Percentiles rank a stretch among this genome's conserved stretches.
Evolutionary conservation across 2,797 vertebrate species (phyloP).

Genomic region (Cephalopachus bancanus): DNA sequence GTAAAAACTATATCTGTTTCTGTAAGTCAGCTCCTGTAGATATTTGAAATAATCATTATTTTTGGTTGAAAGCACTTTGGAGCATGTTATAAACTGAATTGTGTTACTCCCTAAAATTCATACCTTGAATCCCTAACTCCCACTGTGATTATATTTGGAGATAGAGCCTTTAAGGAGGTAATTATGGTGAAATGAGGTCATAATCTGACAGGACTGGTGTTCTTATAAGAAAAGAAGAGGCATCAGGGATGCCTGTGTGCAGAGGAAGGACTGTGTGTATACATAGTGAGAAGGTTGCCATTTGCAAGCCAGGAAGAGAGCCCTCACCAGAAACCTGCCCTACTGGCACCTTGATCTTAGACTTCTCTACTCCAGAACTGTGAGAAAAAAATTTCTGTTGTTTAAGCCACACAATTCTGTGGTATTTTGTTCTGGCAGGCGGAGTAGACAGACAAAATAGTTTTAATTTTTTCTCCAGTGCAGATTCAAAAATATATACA

Average conservation of each 20-base stretch:
- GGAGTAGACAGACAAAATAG: not conserved
- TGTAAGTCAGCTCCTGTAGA: slow-evolving; percentile 2
- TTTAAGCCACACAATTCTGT: not conserved
- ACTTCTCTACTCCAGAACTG: not conserved
- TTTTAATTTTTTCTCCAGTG: slow-evolving; percentile 39
- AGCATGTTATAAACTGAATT: not conserved
- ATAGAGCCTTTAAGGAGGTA: not conserved
- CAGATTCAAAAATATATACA: slow-evolving; percentile 38
- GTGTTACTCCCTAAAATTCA: not conserved
- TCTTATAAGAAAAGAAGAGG: not conserved
- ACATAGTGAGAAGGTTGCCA: not conserved
- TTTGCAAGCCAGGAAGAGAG: not conserved
- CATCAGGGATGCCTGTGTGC: not conserved
- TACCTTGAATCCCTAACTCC: not conserved
- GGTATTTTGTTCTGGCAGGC: not conserved
- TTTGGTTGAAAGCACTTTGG: slow-evolving; percentile 45
- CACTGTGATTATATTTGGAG: not conserved
- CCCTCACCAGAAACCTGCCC: too few relatives aligned
- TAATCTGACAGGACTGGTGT: not conserved
- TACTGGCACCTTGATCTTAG: too few relatives aligned
- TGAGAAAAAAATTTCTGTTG: not conserved
- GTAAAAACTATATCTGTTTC: not conserved
- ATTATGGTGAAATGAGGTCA: not conserved
- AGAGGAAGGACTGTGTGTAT: not conserved
- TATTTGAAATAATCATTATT: slow-evolving; percentile 20